These are phyloP conservation scores for Vanessa atalanta DNA, from an alignment of 1,140 invertebrate genomes.

Conservation along the genomic window DNA sequence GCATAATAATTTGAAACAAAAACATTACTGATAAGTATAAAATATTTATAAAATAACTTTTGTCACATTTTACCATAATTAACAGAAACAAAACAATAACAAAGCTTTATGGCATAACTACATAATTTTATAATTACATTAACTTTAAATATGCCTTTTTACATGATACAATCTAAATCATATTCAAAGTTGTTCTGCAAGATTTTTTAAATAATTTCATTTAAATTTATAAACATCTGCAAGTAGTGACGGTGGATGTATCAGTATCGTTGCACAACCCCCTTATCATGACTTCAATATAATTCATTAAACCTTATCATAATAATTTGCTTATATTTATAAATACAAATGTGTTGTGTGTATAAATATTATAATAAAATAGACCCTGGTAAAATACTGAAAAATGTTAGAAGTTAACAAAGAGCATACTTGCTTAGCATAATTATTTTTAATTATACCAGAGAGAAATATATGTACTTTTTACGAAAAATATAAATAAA, in stretches of 20 bases:
- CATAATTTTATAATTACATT: background rate
- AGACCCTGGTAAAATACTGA: constrained; percentile 3
- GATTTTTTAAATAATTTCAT: too few species aligned
- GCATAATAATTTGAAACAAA: constrained; percentile 7
- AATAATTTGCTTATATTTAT: too few species aligned
- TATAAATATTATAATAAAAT: background rate
- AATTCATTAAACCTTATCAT: too few species aligned
- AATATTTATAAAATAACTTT: constrained; percentile 6
- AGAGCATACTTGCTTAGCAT: background rate
- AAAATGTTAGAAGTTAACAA: background rate
- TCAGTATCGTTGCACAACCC: too few species aligned
- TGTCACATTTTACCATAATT: constrained; percentile 1
- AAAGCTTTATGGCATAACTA: constrained; percentile 2
- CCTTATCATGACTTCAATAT: too few species aligned
- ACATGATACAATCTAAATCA: too few species aligned
- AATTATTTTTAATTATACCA: background rate
- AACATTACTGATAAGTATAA: background rate
- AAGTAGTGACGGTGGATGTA: too few species aligned
- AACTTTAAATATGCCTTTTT: too few species aligned
- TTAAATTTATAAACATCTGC: too few species aligned
- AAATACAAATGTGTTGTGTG: too few species aligned
- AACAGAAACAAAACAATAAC: constrained; percentile 13
- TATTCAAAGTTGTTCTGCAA: too few species aligned
- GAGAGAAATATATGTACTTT: background rate
- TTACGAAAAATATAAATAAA: background rate